Evolutionary conservation across 2,888 invertebrate genomes (phyloP).

Genomic region (Drosophila multiciliata): DNA sequence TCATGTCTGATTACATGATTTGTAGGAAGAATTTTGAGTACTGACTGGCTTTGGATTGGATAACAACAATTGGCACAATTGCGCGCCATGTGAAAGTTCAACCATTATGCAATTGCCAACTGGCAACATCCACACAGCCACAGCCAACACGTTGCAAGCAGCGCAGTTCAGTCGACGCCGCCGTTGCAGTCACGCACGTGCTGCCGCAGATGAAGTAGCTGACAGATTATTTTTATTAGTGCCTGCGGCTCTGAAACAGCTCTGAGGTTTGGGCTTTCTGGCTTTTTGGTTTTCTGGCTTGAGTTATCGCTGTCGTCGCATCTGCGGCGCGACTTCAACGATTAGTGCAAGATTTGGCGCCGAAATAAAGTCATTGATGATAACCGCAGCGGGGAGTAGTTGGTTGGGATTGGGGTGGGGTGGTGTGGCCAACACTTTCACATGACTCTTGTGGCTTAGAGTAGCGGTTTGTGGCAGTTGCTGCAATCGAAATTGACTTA

Average conservation of each 20-base stretch:
- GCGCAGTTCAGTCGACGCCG: constrained; percentile 26
- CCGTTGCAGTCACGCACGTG: constrained; percentile 69
- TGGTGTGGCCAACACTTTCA: constrained; percentile 50
- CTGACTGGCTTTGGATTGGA: constrained; percentile 23
- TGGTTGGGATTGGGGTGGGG: no score
- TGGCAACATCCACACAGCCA: constrained; percentile 21
- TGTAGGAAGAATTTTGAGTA: constrained; percentile 63
- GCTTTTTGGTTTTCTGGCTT: constrained; percentile 4
- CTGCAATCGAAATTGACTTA: constrained; percentile 59
- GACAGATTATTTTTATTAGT: constrained; percentile 68
- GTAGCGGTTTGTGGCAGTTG: not conserved
- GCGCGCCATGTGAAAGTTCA: constrained; percentile 68
- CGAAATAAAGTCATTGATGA: constrained; percentile 37
- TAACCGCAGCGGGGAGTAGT: not conserved
- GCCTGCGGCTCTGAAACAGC: constrained; percentile 36
- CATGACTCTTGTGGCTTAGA: constrained; percentile 33
- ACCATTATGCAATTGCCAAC: constrained; percentile 55
- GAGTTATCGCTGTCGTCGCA: constrained; percentile 56
- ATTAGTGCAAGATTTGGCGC: constrained; percentile 50
- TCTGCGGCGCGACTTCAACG: constrained; percentile 34
- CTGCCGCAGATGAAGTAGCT: constrained; percentile 67
- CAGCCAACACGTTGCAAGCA: constrained; percentile 41
- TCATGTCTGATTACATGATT: constrained; percentile 57
- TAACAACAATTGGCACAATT: constrained; percentile 45
- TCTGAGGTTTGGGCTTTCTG: constrained; percentile 1